These are phyloP conservation scores for Chrysina gloriosa DNA, from an alignment of 2,888 invertebrate genomes.

Conservation along the genomic window DNA sequence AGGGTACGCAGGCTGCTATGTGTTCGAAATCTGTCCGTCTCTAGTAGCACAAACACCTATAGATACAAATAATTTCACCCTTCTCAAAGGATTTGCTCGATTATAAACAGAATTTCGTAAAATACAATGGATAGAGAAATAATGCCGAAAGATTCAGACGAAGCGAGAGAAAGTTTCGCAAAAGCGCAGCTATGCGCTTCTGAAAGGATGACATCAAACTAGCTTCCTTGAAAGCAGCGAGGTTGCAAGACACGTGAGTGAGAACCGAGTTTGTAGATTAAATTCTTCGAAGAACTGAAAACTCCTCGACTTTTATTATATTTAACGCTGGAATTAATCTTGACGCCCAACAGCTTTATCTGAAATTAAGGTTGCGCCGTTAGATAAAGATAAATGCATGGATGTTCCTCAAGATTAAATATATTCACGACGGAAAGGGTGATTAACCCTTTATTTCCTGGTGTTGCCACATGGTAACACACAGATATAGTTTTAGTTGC, in stretches of 20 bases:
- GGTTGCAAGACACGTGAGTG: background rate
- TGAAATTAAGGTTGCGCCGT: background rate
- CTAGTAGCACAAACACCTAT: no score
- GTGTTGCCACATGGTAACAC: no score
- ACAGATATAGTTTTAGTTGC: no score
- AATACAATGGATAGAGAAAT: background rate
- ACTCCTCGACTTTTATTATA: background rate
- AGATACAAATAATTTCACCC: background rate
- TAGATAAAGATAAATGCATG: background rate
- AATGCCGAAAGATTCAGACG: background rate
- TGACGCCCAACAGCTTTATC: background rate
- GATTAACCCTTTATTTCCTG: no score
- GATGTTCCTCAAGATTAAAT: background rate
- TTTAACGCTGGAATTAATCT: slow-evolving; percentile 12
- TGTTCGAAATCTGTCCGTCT: no score
- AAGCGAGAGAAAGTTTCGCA: background rate
- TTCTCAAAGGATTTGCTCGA: background rate
- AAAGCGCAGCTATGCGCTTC: background rate
- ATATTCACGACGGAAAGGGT: no score
- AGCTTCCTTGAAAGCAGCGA: background rate
- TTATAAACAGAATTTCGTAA: slow-evolving; percentile 1
- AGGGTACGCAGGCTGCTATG: background rate
- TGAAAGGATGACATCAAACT: background rate
- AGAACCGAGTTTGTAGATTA: slow-evolving; percentile 15
- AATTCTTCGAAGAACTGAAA: slow-evolving; percentile 22